Evolutionary conservation across 2,888 invertebrate genomes (phyloP).

Genomic region (Lasioglossum lativentre): DNA sequence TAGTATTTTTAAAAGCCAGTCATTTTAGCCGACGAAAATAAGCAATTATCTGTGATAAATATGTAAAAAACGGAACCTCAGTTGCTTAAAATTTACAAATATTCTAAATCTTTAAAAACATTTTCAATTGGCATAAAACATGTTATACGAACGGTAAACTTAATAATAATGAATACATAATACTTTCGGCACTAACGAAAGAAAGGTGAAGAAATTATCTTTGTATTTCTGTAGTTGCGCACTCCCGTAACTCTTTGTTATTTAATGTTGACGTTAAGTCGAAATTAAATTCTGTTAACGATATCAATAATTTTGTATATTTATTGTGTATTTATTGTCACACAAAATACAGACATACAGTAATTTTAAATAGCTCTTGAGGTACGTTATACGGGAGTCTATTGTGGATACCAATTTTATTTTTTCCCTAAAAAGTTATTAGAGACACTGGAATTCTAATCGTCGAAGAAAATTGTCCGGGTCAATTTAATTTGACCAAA

Average conservation of each 20-base stretch:
- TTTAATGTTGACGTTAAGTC: neutral
- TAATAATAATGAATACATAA: no score
- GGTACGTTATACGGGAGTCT: neutral
- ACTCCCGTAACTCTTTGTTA: no score
- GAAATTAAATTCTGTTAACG: neutral
- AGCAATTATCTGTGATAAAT: constrained; percentile 1
- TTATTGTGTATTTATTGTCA: neutral
- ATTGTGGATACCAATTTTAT: neutral
- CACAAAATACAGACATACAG: neutral
- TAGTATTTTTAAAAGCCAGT: constrained; percentile 38
- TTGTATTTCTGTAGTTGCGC: no score
- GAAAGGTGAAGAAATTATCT: no score
- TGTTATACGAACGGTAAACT: neutral
- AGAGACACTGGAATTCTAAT: neutral
- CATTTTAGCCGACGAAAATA: constrained; percentile 16
- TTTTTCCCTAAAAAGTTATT: neutral
- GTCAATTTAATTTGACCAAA: no score
- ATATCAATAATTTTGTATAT: neutral
- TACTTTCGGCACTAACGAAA: neutral
- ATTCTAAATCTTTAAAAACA: neutral
- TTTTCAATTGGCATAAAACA: neutral
- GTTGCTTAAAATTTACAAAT: neutral
- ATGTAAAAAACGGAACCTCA: neutral
- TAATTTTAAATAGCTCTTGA: neutral
- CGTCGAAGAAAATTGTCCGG: neutral